Percentiles rank a stretch among this genome's conserved stretches.
These are phyloP conservation scores for Hippocampus abdominalis DNA, from an alignment of 2,113 vertebrate species.

Conservation along the genomic window DNA sequence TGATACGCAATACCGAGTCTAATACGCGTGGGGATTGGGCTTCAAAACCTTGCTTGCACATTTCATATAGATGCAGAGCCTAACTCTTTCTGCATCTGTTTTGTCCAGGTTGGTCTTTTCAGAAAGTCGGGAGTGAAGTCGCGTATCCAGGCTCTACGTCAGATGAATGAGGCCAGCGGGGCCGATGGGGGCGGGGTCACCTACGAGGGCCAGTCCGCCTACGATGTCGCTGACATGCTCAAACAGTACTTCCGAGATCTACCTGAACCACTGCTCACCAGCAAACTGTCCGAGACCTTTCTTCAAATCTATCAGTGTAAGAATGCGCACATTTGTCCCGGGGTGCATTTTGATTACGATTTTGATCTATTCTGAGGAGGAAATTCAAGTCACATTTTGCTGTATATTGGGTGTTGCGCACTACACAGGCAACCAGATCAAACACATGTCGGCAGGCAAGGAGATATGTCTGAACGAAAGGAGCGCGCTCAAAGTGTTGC, in stretches of 20 bases:
- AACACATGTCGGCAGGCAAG: neutral
- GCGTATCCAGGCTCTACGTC: slow-evolving; percentile 90
- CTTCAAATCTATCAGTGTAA: slow-evolving; percentile 98
- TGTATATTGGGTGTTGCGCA: neutral
- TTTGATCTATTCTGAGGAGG: neutral
- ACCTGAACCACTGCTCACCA: slow-evolving; percentile 92
- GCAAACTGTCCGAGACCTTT: slow-evolving; percentile 94
- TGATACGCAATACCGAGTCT: slow-evolving; percentile 2
- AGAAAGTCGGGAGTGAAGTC: slow-evolving; percentile 96
- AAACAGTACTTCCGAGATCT: slow-evolving; percentile 97
- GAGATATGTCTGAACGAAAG: no score
- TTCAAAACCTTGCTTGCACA: slow-evolving; percentile 11
- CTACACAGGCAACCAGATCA: neutral
- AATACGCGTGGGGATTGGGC: slow-evolving; percentile 1
- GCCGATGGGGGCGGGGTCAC: slow-evolving; percentile 79
- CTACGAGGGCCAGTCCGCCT: slow-evolving; percentile 93
- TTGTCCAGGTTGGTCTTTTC: slow-evolving; percentile 88
- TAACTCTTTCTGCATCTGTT: slow-evolving; percentile 18
- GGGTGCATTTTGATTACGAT: neutral
- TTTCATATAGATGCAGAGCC: neutral
- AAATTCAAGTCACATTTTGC: neutral
- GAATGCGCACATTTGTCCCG: slow-evolving; percentile 35
- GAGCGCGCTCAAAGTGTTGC: no score
- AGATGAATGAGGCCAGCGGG: slow-evolving; percentile 87
- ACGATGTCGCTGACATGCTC: slow-evolving; percentile 96